Conservation (phyloP, 2,113 vertebrate species). For the Pitta sordida region DNA sequence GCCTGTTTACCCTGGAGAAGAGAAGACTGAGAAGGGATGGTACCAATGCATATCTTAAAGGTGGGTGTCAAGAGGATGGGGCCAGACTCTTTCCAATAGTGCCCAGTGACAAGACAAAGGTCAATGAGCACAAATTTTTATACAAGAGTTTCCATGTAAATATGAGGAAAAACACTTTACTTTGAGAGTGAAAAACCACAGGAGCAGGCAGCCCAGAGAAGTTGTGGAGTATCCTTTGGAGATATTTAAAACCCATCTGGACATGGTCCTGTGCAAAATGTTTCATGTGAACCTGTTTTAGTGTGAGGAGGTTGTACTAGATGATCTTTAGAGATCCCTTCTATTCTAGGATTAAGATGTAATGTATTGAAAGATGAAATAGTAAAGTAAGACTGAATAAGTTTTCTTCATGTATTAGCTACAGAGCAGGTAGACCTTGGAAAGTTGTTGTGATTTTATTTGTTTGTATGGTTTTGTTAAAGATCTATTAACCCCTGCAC, state of each 20-base stretch:
- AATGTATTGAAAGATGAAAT: not conserved
- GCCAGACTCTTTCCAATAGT: not conserved
- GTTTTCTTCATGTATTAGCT: not conserved
- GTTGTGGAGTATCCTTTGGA: too few relatives aligned
- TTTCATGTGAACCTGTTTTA: not conserved
- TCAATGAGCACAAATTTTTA: not conserved
- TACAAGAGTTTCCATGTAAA: not conserved
- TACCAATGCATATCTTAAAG: not conserved
- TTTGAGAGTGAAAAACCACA: not conserved
- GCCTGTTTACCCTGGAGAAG: not conserved
- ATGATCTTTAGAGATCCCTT: not conserved
- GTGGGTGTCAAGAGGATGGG: not conserved
- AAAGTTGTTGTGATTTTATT: not conserved
- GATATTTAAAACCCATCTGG: too few relatives aligned
- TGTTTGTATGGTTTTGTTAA: not conserved
- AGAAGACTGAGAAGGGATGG: not conserved
- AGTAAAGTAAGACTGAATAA: not conserved
- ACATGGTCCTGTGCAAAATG: not conserved
- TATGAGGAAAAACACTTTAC: not conserved
- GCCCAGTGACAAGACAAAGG: not conserved
- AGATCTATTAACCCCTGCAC: not conserved
- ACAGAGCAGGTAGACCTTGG: not conserved
- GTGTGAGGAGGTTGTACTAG: not conserved
- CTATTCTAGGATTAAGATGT: not conserved
- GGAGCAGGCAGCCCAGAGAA: not conserved